These are phyloP conservation scores for Arrhopalites spinosus DNA, from an alignment of 2,888 invertebrate species.

Conservation along the genomic window DNA sequence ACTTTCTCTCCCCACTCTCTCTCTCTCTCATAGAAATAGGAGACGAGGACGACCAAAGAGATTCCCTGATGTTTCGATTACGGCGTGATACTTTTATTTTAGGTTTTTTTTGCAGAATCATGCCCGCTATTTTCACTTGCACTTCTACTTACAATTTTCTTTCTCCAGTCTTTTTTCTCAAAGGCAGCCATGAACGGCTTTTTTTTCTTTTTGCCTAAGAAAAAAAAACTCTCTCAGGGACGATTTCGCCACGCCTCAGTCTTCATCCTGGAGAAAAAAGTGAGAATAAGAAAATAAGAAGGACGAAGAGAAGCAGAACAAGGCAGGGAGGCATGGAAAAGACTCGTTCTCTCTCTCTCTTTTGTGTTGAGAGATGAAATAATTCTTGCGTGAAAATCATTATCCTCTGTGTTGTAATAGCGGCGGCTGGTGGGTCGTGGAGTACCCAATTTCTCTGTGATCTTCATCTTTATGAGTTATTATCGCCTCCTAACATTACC, in stretches of 20 bases:
- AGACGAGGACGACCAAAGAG: background rate
- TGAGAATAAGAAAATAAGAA: too few relatives aligned
- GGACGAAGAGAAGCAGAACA: background rate
- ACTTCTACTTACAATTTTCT: background rate
- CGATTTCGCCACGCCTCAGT: too few relatives aligned
- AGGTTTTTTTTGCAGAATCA: too few relatives aligned
- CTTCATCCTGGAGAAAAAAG: too few relatives aligned
- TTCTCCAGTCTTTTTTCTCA: background rate
- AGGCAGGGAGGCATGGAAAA: too few relatives aligned
- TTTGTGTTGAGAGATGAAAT: constrained; percentile 1
- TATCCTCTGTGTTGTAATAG: constrained; percentile 1
- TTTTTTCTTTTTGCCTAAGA: too few relatives aligned
- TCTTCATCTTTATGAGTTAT: constrained; percentile 7
- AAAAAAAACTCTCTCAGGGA: too few relatives aligned
- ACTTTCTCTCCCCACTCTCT: too few relatives aligned
- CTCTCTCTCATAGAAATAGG: background rate
- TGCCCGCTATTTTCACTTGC: background rate
- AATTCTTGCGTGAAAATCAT: constrained; percentile 6
- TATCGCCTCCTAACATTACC: constrained; percentile 1
- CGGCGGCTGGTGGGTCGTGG: background rate
- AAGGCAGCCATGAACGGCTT: too few relatives aligned
- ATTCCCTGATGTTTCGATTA: constrained; percentile 7
- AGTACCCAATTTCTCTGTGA: constrained; percentile 4
- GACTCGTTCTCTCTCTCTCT: too few relatives aligned
- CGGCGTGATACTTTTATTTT: background rate